phyloP scores from a whole-genome alignment of 2,113 vertebrate species.

The Suncus etruscus region DNA sequence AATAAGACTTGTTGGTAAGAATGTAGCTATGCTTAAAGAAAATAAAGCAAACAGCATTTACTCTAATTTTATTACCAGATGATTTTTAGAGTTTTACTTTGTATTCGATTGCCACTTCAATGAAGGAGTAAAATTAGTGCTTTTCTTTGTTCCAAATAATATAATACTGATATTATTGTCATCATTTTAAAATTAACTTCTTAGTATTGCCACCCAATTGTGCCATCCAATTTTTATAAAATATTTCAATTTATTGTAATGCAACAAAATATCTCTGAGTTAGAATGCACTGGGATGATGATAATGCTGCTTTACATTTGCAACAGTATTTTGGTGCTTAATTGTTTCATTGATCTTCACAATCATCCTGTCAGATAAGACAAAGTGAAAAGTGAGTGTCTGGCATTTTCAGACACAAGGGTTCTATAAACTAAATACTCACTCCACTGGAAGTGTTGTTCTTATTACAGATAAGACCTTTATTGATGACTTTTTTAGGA shows the following conservation, averaged over 20 bases:
- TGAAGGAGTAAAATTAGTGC: background rate
- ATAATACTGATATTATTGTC: background rate
- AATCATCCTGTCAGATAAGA: constrained; percentile 23
- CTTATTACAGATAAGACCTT: constrained; percentile 54
- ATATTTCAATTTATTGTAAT: constrained; percentile 15
- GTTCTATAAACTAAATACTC: constrained; percentile 33
- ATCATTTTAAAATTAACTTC: constrained; percentile 3
- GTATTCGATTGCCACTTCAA: background rate
- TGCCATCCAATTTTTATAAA: constrained; percentile 55
- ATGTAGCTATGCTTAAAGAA: background rate
- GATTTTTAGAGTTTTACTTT: constrained; percentile 40
- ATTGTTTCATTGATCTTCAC: constrained; percentile 51
- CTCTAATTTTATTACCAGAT: background rate
- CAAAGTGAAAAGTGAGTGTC: constrained; percentile 42
- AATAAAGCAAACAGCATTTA: background rate
- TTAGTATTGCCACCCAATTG: background rate
- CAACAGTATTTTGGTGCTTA: constrained; percentile 41
- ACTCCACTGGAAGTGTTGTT: constrained; percentile 8
- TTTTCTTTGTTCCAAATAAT: constrained; percentile 1
- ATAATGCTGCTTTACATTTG: constrained; percentile 17
- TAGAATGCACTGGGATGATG: background rate
- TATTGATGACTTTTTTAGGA: constrained; percentile 46
- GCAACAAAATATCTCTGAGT: constrained; percentile 36
- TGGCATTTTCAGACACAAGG: constrained; percentile 47
- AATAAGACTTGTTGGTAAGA: constrained; percentile 97